These are phyloP conservation scores for pig (Sus scrofa) DNA, from an alignment of 2,113 vertebrate species.

Conservation along the genomic window DNA sequence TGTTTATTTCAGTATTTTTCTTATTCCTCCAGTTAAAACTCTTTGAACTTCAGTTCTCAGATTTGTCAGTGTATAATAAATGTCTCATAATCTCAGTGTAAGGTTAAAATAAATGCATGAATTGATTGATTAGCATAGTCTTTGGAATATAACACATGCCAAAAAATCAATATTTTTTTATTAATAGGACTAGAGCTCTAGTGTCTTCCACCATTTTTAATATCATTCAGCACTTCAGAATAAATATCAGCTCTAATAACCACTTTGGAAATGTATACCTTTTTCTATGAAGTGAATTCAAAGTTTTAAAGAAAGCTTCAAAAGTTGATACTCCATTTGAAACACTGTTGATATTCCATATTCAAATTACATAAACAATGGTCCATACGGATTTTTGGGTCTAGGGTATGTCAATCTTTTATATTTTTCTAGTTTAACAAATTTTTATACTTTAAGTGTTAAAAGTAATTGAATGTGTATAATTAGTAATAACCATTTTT, in stretches of 20 bases:
- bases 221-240: not conserved
- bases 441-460: not conserved
- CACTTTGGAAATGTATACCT: not conserved
- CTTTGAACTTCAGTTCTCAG: not conserved
- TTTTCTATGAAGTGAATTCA: not conserved
- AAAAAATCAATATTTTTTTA: not conserved
- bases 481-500: not conserved
- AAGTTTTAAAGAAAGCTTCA: not conserved
- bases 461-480: not conserved
- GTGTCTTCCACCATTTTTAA: not conserved
- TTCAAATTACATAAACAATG: not conserved
- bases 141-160: not conserved
- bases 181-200: not conserved
- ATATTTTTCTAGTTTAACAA: not conserved
- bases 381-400: not conserved
- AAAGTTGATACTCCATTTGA: not conserved
- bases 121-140: not conserved
- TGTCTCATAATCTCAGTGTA: not conserved
- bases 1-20: not conserved
- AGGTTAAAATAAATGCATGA: not conserved
- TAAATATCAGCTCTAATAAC: constrained; percentile 8
- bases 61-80: not conserved
- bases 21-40: not conserved
- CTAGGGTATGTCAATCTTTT: not conserved
- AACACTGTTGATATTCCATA: not conserved